phyloP scores from a whole-genome alignment of 2,113 vertebrate species.

The Cettia cetti region DNA sequence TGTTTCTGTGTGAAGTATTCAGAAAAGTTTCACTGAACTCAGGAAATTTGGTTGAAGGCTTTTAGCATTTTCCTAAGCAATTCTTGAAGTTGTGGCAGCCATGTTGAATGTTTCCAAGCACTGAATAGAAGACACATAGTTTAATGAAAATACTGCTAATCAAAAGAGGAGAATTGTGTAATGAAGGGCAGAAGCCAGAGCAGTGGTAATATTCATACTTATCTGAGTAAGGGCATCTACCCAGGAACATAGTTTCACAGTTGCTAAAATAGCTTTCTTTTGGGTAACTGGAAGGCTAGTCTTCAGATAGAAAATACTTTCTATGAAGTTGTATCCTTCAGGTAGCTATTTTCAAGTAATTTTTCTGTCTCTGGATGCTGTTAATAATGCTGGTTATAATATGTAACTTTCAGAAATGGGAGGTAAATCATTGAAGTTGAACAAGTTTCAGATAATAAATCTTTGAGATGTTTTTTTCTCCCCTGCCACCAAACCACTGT shows the following conservation, averaged over 20 bases:
- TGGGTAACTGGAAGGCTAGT: not conserved
- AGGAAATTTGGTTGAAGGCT: not conserved
- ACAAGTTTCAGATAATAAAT: not conserved
- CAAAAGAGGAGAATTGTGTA: not conserved
- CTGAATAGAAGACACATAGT: not conserved
- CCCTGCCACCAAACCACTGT: not conserved
- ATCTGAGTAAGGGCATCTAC: not conserved
- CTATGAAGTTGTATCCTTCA: not conserved
- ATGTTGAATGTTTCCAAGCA: not conserved
- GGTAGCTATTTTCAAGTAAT: not conserved
- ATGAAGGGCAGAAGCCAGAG: not conserved
- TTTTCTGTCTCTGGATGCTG: not conserved
- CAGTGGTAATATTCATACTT: not conserved
- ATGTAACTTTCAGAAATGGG: not conserved
- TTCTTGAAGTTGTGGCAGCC: not conserved
- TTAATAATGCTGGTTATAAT: not conserved
- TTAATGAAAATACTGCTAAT: not conserved
- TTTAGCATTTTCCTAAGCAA: not conserved
- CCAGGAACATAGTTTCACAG: not conserved
- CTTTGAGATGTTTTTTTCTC: not conserved
- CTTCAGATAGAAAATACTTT: not conserved
- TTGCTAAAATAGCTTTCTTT: not conserved
- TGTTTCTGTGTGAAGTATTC: not conserved
- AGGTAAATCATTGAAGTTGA: not conserved
- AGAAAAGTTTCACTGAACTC: not conserved